Base-by-base conservation (phyloP, 2,888 invertebrate species). In the Synergus gifuensis region DNA sequence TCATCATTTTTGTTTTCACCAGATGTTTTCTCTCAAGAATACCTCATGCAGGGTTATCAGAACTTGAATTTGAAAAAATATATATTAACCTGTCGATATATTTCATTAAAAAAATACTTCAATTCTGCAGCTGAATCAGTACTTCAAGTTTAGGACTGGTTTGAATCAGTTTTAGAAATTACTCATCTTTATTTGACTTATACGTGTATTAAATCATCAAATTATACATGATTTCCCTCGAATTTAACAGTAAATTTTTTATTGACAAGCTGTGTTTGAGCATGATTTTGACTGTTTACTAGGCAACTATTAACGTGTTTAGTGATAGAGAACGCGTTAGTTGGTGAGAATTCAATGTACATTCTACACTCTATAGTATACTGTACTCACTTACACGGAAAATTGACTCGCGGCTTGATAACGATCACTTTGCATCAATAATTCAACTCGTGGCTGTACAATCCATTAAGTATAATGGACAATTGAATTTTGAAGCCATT, bases 341-440 rank as follows among this genome's bases (percentile, higher is more conserved):
- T 63, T 36, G 63, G 67, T 54, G 54, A 54, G 42, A 66, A 66
- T 66, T 3, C 44, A 44, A 67, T 54, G 54, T 54, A 67, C 67
- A 46, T 22, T 69, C 14, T 28, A 22, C 46, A 66, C 8, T 18
- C 64, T 42, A 42, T 9, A 42, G 8, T 42, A 8, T 9, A 28
- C 28, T 28, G 42, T 42, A 42, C 42, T 58, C 67, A 80, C 79
- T 86, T 84, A 78, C 82, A 60, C 78, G 63, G 82, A 77, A 79
- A 83, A 82, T 81, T 79, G 78, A 82, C 44, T 79, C 81, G 82
- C 69, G 67, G 81, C 67, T 76, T 79, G 84, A 84, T 84, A 85
- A 85, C 85, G 85, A 87, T 87, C 86, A 79, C 83, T 81, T 76
- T 73, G 78, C 81, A 83, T 85, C 86, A 81, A 87, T 87, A 83